Conservation (phyloP, 1,140 invertebrate species). For the Eubasilissa regina region DNA sequence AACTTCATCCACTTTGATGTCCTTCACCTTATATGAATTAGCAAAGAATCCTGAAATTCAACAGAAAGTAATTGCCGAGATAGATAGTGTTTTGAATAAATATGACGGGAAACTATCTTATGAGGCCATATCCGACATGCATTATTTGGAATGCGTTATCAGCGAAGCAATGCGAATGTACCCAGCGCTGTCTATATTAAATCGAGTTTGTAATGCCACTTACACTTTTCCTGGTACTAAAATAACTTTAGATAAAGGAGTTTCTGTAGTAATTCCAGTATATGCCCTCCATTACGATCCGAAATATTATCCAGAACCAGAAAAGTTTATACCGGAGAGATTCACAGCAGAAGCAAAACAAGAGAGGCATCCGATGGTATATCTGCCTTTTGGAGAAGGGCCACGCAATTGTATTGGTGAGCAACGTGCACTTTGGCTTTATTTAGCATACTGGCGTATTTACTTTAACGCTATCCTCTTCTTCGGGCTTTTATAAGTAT, state of each 20-base stretch:
- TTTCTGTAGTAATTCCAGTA: no score
- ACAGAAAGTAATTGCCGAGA: constrained; percentile 69
- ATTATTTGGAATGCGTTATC: constrained; percentile 64
- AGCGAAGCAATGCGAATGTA: no score
- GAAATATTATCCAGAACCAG: constrained; percentile 52
- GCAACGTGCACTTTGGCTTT: background rate
- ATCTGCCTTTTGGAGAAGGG: constrained; percentile 54
- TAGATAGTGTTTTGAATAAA: constrained; percentile 63
- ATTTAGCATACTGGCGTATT: no score
- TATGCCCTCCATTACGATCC: constrained; percentile 46
- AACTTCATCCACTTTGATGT: constrained; percentile 68
- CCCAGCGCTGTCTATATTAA: no score
- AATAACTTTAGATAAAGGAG: no score
- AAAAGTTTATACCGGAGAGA: constrained; percentile 53
- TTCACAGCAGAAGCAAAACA: constrained; percentile 42
- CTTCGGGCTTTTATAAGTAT: no score
- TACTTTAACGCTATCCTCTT: no score
- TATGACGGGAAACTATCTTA: constrained; percentile 65
- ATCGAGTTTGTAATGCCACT: no score
- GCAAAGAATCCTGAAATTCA: constrained; percentile 72
- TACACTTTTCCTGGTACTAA: no score
- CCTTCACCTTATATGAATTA: constrained; percentile 67
- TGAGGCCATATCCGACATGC: constrained; percentile 65
- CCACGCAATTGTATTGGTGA: constrained; percentile 52
- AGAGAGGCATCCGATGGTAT: constrained; percentile 39